Percentiles rank a stretch among this genome's conserved stretches.
Conservation (phyloP, 2,888 invertebrate genomes). For the Drosophila tripunctata region DNA sequence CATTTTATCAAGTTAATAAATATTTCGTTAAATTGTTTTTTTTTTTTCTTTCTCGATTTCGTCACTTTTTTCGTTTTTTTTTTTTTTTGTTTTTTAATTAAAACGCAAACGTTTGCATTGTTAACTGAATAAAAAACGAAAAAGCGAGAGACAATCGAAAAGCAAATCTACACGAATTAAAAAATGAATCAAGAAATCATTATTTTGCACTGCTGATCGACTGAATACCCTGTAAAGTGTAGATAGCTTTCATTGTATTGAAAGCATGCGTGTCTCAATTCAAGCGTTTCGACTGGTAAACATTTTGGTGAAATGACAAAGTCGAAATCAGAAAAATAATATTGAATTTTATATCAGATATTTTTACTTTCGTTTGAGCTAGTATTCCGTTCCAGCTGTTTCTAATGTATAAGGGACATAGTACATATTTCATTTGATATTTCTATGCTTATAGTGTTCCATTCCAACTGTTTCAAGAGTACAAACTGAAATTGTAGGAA, state of each 20-base stretch:
- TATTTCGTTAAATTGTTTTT: background rate
- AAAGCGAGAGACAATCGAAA: constrained; percentile 6
- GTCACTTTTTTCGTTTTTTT: no score
- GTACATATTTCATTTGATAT: no score
- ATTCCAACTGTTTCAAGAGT: background rate
- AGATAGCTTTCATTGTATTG: no score
- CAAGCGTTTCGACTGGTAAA: background rate
- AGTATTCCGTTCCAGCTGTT: no score
- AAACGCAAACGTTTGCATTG: constrained; percentile 60
- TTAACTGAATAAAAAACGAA: constrained; percentile 17
- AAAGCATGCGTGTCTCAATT: background rate
- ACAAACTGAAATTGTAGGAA: no score
- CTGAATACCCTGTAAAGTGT: constrained; percentile 4
- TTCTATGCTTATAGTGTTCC: background rate
- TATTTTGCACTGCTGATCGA: background rate
- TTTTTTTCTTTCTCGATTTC: no score
- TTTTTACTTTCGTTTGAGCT: no score
- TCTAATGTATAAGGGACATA: no score
- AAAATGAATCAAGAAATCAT: background rate
- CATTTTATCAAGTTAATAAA: constrained; percentile 29
- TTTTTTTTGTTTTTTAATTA: constrained; percentile 31
- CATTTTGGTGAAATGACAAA: no score
- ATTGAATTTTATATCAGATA: no score
- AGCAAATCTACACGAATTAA: background rate
- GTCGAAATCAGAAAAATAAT: no score